phyloP scores from a whole-genome alignment of 2,797 vertebrate genomes.

The Chelmon rostratus region DNA sequence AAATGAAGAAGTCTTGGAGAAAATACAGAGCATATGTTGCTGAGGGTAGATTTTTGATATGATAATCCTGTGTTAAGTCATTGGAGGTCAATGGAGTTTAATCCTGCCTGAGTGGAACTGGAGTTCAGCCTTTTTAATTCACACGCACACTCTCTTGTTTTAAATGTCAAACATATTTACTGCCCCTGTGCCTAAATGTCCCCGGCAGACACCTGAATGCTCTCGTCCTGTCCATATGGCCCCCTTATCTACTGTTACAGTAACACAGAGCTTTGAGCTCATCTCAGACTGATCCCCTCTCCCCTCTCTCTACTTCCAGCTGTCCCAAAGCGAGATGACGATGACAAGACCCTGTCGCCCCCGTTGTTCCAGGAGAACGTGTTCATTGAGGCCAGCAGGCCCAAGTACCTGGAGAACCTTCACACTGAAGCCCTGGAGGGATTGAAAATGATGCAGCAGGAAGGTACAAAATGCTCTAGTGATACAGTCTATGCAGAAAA shows the following conservation, averaged over 20 bases:
- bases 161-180: conserved; percentile 46
- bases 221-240: conserved; percentile 52
- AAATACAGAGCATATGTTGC: conserved; percentile 10
- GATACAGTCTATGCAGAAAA: conserved; percentile 8
- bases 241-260: conserved; percentile 45
- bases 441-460: conserved; percentile 92
- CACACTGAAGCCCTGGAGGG: conserved; percentile 94
- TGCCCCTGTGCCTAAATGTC: conserved; percentile 36
- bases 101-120: conserved; percentile 41
- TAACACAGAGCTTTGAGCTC: conserved; percentile 56
- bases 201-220: conserved; percentile 34
- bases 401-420: conserved; percentile 92
- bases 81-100: conserved; percentile 40
- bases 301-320: conserved; percentile 74
- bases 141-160: conserved; percentile 2
- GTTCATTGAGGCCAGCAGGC: conserved; percentile 91
- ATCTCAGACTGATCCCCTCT: conserved; percentile 60
- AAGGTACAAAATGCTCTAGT: conserved; percentile 84
- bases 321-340: conserved; percentile 80
- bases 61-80: conserved; percentile 49
- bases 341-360: conserved; percentile 77
- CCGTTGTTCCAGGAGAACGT: conserved; percentile 91
- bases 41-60: conserved; percentile 38
- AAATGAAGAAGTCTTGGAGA: not conserved
- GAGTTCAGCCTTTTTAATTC: conserved; percentile 31